Percentiles rank a stretch among this genome's conserved stretches.
These are phyloP conservation scores for Polydrusus pterygomalis DNA, from an alignment of 2,888 invertebrate genomes.

Conservation along the genomic window DNA sequence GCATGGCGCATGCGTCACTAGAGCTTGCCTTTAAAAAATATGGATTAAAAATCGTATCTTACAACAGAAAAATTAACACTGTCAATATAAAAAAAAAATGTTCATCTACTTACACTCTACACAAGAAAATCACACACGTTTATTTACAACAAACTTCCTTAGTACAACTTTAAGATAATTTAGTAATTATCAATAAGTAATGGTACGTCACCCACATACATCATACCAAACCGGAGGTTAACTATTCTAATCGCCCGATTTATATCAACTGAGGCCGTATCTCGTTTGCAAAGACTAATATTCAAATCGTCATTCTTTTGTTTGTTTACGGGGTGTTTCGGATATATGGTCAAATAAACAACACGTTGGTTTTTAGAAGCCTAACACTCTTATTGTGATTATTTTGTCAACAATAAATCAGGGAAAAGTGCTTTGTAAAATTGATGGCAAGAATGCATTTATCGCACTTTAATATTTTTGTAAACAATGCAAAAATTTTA, in stretches of 20 bases:
- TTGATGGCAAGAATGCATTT: background rate
- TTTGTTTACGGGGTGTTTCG: constrained; percentile 22
- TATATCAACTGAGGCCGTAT: constrained; percentile 42
- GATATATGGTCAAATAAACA: background rate
- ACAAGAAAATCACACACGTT: background rate
- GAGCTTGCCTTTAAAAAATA: too few relatives aligned
- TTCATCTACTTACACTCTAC: constrained; percentile 12
- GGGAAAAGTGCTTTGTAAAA: background rate
- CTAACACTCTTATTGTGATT: background rate
- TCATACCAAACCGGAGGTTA: constrained; percentile 17
- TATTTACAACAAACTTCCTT: constrained; percentile 26
- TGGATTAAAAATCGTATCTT: too few relatives aligned
- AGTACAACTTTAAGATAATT: constrained; percentile 25
- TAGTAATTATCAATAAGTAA: constrained; percentile 19
- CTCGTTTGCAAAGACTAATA: constrained; percentile 43
- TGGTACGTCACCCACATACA: constrained; percentile 36
- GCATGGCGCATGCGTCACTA: too few relatives aligned
- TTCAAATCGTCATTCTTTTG: constrained; percentile 41
- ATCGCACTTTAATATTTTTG: background rate
- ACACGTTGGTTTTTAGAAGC: background rate
- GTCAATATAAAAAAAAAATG: background rate
- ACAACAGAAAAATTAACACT: too few relatives aligned
- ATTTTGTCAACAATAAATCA: constrained; percentile 1
- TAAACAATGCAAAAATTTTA: too few relatives aligned
- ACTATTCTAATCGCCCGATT: constrained; percentile 37